A percentile compares a stretch with the other conserved stretches of the same genome.
phyloP scores from a whole-genome alignment of 2,113 vertebrate genomes.

The Myotis lucifugus region DNA sequence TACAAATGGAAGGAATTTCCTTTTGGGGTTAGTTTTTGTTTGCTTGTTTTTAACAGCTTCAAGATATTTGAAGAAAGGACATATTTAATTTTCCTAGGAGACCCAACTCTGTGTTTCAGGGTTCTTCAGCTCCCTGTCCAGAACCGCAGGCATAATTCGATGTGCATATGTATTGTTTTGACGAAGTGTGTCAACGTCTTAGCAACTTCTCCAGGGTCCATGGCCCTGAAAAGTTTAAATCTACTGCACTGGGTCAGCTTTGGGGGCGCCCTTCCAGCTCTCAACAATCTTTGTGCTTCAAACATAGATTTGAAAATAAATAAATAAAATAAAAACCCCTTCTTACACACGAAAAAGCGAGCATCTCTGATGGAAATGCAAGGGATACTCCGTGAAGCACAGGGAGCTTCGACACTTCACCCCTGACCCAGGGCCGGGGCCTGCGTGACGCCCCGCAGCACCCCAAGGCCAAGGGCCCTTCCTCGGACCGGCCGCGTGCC shows the following conservation, averaged over 20 bases:
- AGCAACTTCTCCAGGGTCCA: neutral
- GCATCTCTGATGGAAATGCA: rapidly evolving
- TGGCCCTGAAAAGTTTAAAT: neutral
- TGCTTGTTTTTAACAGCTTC: neutral
- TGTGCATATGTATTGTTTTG: neutral
- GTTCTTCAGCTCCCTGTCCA: neutral
- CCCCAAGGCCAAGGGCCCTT: neutral
- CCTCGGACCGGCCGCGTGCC: neutral
- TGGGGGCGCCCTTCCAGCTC: neutral
- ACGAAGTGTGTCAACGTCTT: constrained; percentile 30
- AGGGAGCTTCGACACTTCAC: rapidly evolving
- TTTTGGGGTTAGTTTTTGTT: neutral
- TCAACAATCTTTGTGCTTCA: neutral
- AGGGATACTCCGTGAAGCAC: neutral
- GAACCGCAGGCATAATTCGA: neutral
- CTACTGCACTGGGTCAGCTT: neutral
- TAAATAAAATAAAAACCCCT: neutral
- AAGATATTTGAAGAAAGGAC: constrained; percentile 30
- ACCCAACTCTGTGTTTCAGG: neutral
- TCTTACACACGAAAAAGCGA: neutral
- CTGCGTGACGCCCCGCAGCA: neutral
- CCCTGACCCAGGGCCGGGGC: rapidly evolving
- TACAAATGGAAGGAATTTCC: neutral
- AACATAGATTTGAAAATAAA: neutral
- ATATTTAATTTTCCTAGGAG: neutral